Evolutionary conservation across 2,113 vertebrate species (phyloP).

Genomic region (Athene noctua): DNA sequence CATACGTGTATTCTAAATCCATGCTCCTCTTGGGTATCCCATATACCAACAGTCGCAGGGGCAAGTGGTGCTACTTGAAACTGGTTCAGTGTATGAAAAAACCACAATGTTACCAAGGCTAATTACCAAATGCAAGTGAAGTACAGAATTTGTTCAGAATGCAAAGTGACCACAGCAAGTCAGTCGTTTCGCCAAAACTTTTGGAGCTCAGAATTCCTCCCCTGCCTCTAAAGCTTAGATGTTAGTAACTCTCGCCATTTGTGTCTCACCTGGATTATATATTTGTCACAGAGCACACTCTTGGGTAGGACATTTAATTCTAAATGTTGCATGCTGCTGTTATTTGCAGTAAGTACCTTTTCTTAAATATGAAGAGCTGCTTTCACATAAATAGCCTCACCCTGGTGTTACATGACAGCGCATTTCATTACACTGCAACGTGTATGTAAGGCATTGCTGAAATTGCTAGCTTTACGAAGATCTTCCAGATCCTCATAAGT

Average conservation of each 20-base stretch:
- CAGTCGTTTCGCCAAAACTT: background rate
- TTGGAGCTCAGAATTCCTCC: background rate
- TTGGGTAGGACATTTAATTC: background rate
- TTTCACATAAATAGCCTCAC: background rate
- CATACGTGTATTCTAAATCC: background rate
- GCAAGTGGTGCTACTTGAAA: background rate
- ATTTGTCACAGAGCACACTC: background rate
- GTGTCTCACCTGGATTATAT: background rate
- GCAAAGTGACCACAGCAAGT: background rate
- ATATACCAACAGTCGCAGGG: background rate
- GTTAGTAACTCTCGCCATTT: background rate
- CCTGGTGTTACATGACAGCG: background rate
- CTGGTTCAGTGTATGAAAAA: background rate
- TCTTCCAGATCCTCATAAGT: background rate
- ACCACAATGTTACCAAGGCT: accelerated
- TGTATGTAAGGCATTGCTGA: background rate
- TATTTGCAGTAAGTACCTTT: background rate
- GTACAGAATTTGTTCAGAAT: background rate
- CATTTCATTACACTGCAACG: background rate
- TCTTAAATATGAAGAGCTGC: background rate
- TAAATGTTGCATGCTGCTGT: background rate
- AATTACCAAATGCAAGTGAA: background rate
- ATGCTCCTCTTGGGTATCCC: background rate
- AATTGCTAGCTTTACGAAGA: background rate
- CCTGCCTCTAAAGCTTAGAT: background rate